Conservation (phyloP, 1,140 invertebrate species). For the Trichonephila inaurata region DNA sequence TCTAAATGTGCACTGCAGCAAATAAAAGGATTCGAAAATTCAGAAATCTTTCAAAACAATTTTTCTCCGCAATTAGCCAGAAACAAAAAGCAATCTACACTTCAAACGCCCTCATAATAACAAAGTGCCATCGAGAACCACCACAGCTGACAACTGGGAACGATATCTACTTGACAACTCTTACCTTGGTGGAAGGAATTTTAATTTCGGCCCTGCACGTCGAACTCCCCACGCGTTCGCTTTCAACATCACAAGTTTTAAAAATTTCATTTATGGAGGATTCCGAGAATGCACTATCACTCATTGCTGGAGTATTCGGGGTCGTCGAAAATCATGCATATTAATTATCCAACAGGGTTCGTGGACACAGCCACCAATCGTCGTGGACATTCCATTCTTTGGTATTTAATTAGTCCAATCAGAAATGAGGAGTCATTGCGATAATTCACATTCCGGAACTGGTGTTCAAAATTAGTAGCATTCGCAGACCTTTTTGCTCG, state of each 20-base stretch:
- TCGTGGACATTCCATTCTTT: constrained; percentile 1
- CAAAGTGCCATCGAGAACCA: not conserved
- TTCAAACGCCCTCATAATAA: not conserved
- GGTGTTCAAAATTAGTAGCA: not conserved
- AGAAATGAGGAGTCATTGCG: not conserved
- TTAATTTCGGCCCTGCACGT: constrained; percentile 51
- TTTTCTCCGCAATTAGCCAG: not conserved
- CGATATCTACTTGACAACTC: not conserved
- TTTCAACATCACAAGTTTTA: constrained; percentile 1
- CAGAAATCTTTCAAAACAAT: not conserved
- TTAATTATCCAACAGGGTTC: not conserved
- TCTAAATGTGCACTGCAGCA: too few relatives aligned
- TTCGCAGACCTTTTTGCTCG: not conserved
- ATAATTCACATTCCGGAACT: not conserved
- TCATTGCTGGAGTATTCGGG: not conserved
- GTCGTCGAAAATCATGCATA: not conserved
- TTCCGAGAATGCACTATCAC: not conserved
- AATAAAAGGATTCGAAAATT: not conserved
- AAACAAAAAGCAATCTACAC: not conserved
- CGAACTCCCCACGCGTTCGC: not conserved
- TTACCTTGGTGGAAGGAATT: constrained; percentile 54
- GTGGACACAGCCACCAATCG: not conserved
- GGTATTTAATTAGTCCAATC: constrained; percentile 27
- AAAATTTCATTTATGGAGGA: constrained; percentile 49
- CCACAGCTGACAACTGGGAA: too few relatives aligned